Evolutionary conservation across 2,888 invertebrate species (phyloP).

Genomic region (Cryptocephalus moraei): DNA sequence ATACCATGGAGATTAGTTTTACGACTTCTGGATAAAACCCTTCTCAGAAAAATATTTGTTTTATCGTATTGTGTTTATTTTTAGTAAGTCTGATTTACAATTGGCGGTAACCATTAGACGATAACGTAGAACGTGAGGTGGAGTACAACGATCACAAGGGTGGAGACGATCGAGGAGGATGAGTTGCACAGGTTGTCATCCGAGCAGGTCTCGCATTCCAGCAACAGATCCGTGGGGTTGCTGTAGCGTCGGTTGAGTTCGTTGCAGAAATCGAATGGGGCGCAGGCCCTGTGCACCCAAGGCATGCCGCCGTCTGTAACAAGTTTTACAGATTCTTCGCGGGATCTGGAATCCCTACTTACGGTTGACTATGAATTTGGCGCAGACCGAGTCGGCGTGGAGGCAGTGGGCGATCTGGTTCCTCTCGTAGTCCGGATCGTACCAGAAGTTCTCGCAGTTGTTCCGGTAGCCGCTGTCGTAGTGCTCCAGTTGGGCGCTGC

Average conservation of each 20-base stretch:
- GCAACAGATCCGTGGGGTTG: conserved; percentile 16
- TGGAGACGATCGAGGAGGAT: neutral
- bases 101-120: too few relatives aligned
- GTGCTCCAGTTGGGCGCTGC: conserved; percentile 17
- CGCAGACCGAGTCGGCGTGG: conserved; percentile 23
- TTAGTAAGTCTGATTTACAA: too few relatives aligned
- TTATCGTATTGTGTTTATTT: too few relatives aligned
- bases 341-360: conserved; percentile 10
- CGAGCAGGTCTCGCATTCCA: conserved; percentile 24
- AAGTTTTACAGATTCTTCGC: conserved; percentile 1
- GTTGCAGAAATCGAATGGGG: conserved; percentile 20
- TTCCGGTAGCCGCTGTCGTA: conserved; percentile 9
- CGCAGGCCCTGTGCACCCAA: conserved; percentile 25
- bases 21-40: too few relatives aligned
- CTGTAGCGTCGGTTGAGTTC: conserved; percentile 16
- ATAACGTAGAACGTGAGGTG: too few relatives aligned
- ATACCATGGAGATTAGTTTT: too few relatives aligned
- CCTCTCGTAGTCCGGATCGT: conserved; percentile 3
- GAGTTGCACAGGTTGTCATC: conserved; percentile 22
- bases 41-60: too few relatives aligned
- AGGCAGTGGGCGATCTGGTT: conserved; percentile 16
- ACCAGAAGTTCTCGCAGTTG: conserved; percentile 18
- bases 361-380: conserved; percentile 26
- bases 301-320: conserved; percentile 22
- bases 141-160: too few relatives aligned